phyloP scores from a whole-genome alignment of 37 sponge, comb jelly and placozoan genomes.

The Oopsacas minuta region DNA sequence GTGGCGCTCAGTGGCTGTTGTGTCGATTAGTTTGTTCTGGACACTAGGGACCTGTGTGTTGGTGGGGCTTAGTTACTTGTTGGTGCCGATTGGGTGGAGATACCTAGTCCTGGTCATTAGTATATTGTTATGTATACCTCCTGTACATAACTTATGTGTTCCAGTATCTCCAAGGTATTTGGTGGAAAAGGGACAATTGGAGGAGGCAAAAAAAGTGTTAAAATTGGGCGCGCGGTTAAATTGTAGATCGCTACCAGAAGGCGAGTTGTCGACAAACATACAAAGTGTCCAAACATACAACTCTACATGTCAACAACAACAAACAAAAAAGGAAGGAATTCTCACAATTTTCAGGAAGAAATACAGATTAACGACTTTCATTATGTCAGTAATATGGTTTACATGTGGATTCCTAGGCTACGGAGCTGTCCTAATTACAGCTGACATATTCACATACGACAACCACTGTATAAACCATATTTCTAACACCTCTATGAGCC shows the following conservation, averaged over 20 bases:
- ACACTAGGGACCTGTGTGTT: not conserved
- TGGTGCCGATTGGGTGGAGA: not conserved
- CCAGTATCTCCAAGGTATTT: not conserved
- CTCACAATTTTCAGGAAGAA: not conserved
- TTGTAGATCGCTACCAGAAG: not conserved
- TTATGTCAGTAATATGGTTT: not conserved
- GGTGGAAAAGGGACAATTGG: not conserved
- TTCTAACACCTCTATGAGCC: not conserved
- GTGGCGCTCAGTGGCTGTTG: not conserved
- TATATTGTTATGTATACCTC: not conserved
- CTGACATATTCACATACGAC: constrained; percentile 2
- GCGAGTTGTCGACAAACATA: not conserved
- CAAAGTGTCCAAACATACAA: not conserved
- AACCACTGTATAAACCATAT: not conserved
- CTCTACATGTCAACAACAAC: not conserved
- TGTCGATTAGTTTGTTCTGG: not conserved
- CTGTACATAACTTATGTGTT: not conserved
- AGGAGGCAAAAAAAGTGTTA: not conserved
- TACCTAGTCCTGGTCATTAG: not conserved
- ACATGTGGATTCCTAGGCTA: not conserved
- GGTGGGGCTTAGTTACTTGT: not conserved
- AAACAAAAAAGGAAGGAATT: not conserved
- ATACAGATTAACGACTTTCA: not conserved
- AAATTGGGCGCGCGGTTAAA: not conserved
- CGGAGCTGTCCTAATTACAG: not conserved